Base-by-base conservation (phyloP, 2,113 vertebrate genomes). In the Engraulis encrasicolus region DNA sequence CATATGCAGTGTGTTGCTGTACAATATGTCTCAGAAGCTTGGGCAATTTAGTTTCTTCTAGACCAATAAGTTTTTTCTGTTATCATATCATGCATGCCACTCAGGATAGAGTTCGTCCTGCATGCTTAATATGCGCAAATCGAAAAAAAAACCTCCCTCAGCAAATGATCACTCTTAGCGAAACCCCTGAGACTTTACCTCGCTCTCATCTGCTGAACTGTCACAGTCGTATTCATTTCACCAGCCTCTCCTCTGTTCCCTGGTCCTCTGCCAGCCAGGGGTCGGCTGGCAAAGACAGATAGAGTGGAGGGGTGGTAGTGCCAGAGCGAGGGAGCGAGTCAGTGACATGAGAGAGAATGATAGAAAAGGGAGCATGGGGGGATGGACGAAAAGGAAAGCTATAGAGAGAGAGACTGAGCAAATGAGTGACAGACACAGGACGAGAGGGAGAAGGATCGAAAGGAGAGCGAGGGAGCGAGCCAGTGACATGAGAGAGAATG, bases 241-340 rank as follows among this genome's bases (percentile, higher is more conserved):
- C 66, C 66, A 31, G 23, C 23, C 66, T 5, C 17, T 66, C 58
- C 12, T n/a, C 58, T 27, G 23, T 27, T 74, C 66, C 12, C 17
- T 74, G 66, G 66, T 74, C 2, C 66, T 6, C 9, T 74, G 66
- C 66, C 66, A 74, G 15, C 34, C 27, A 15, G 9, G 34, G 83
- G 34, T 37, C 61, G 58, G 50, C 36, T 54, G 38, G 15, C 78
- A 11, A 40, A 50, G 40, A 52, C 36, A 78, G 78, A 45, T 3
- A 45, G 40, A 45, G 40, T 5, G 40, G 48, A 23, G 78, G 18
- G 45, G n/a, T n/a, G n/a, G n/a, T n/a, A n/a, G n/a, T n/a, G n/a
- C n/a, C n/a, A 85, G 19, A 74, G n/a, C 85, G 38, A 82, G 31
- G 36, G 78, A 81, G 31, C 15, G 86, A 15, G 40, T 5, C 40